Base-by-base conservation (phyloP, 2,797 vertebrate species). In the Emydoidea blandingii region DNA sequence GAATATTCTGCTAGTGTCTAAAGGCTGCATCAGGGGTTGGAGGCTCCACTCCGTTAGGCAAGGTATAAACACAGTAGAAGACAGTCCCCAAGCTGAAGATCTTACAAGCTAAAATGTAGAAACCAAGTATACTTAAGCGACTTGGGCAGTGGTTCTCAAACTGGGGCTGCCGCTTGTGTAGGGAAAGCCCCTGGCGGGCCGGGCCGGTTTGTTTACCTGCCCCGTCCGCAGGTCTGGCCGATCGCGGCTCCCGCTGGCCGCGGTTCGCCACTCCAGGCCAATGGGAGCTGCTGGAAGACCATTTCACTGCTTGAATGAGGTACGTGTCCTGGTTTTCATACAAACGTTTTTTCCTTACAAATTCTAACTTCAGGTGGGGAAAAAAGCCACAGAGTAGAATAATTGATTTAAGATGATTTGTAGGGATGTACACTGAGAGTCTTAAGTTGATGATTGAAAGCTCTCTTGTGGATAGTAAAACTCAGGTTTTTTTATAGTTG, bases 371-470 rank as follows among this genome's bases (percentile, higher is more conserved):
- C 27, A 47, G 25, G 14, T 50, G 74, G 23, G 23, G 5, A 12
- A 41, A 76, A 76, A 29, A 76, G 44, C 25, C 7, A 14, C 6
- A 12, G 44, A 16, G 25, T 47, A 25, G 41, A 76, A 72, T 23
- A 68, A 68, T 68, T 68, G 65, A n/a, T 81, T 54, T 9, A 37
- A 78, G 41, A 84, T 80, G 3, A 53, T 56, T 31, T 87, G 21
- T 16, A 18, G 1, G 29, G 25, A 25, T 53, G 34, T 82, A 12
- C 0, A 0, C 7, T 83, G 50, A 74, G 92, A 91, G 47, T 83
- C 12, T 4, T 59, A 0, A 68, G 3, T 10, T 65, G 11, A 8
- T 5, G 25, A 31, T 14, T 52, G 62, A 41, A 59, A 85, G 44
- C 37, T 86, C 59, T 74, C 50, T 29, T 81, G 89, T 11, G 74